Conservation (phyloP, 2,888 invertebrate species). For the Nudaria mundana region DNA sequence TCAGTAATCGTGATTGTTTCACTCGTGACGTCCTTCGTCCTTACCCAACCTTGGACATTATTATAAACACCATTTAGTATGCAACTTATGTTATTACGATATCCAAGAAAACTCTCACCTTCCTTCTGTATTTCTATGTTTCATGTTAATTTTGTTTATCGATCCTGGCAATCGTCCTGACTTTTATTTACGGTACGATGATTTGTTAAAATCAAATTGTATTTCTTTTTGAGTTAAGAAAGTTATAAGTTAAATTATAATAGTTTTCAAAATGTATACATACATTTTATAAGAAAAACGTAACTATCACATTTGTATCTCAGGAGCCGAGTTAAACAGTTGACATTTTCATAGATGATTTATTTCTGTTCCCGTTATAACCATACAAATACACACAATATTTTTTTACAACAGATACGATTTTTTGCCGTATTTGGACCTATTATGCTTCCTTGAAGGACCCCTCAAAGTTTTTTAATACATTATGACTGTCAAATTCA, state of each 20-base stretch:
- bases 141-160: conserved; percentile 30
- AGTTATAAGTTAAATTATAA: not conserved
- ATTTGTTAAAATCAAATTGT: conserved; percentile 16
- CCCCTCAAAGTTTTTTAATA: too few species aligned
- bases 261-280: too few species aligned
- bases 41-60: conserved; percentile 55
- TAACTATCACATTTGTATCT: too few species aligned
- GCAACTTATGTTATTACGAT: conserved; percentile 41
- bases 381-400: too few species aligned
- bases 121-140: conserved; percentile 19
- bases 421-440: too few species aligned
- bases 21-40: conserved; percentile 56
- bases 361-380: too few species aligned
- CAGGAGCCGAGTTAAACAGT: too few species aligned
- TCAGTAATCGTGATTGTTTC: conserved; percentile 36
- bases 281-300: too few species aligned
- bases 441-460: too few species aligned
- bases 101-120: conserved; percentile 45
- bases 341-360: too few species aligned
- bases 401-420: too few species aligned
- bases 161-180: conserved; percentile 26
- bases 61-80: conserved; percentile 30
- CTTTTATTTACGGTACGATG: conserved; percentile 22
- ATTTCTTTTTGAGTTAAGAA: conserved; percentile 3
- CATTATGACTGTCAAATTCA: too few species aligned